A percentile compares a stretch with the other conserved stretches of the same genome.
Evolutionary conservation across 2,797 vertebrate genomes (phyloP).

Genomic region (Falco columbarius): DNA sequence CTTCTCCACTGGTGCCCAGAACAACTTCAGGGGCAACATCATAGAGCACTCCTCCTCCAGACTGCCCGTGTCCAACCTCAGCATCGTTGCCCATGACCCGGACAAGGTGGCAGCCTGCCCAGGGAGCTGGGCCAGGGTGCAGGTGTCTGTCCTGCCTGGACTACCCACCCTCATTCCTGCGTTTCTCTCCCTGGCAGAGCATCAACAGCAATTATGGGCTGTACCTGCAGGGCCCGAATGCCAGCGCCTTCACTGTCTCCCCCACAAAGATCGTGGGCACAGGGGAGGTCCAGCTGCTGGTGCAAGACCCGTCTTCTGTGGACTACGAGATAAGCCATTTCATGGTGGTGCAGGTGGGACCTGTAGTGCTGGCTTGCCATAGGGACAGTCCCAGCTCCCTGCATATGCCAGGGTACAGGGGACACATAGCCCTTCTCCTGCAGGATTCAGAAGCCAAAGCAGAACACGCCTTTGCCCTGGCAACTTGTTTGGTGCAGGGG

Average conservation of each 20-base stretch:
- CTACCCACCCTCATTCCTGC: neutral
- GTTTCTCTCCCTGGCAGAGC: slow-evolving; percentile 68
- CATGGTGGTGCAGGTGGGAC: slow-evolving; percentile 84
- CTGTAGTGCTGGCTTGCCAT: neutral
- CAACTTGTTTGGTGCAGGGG: neutral
- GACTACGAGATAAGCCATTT: slow-evolving; percentile 83
- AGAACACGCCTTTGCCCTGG: neutral
- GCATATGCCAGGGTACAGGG: rapidly evolving
- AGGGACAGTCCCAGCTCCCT: neutral
- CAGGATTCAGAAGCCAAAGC: neutral
- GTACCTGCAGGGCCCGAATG: slow-evolving; percentile 74
- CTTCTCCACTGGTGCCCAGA: slow-evolving; percentile 23
- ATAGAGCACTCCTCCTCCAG: slow-evolving; percentile 81
- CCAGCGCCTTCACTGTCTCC: slow-evolving; percentile 80
- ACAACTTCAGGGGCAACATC: slow-evolving; percentile 79
- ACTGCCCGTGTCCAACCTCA: slow-evolving; percentile 76
- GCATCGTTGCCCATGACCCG: slow-evolving; percentile 81
- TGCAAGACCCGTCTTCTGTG: slow-evolving; percentile 74
- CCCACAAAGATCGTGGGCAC: slow-evolving; percentile 68
- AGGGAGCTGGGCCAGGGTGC: neutral
- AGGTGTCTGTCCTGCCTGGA: neutral
- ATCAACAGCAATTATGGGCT: slow-evolving; percentile 78
- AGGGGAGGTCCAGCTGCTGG: slow-evolving; percentile 80
- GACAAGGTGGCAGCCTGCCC: slow-evolving; percentile 80
- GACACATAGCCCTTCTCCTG: neutral